phyloP scores from a whole-genome alignment of 2,113 vertebrate genomes.

The Triplophysa dalaica region DNA sequence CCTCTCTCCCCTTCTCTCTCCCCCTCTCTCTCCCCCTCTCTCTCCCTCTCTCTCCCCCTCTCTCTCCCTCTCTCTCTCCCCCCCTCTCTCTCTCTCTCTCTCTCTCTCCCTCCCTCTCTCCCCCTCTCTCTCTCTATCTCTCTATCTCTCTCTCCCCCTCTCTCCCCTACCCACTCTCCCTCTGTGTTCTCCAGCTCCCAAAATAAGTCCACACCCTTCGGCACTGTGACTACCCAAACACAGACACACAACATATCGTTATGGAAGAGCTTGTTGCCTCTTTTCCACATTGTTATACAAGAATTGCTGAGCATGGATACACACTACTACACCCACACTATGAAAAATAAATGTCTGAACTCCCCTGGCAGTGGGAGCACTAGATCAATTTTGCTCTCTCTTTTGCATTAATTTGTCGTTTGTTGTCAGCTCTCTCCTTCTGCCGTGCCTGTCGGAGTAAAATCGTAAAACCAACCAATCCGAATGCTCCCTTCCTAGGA shows the following conservation, averaged over 20 bases:
- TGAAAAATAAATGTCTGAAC: neutral
- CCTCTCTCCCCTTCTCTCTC: too few species aligned
- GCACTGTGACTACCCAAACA: conserved; percentile 23
- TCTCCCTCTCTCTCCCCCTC: too few species aligned
- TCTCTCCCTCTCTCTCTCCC: too few species aligned
- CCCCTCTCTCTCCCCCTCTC: too few species aligned
- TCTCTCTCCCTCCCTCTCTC: too few species aligned
- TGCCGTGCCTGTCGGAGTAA: neutral
- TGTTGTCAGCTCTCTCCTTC: neutral
- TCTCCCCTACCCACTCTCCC: neutral
- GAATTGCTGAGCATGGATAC: neutral
- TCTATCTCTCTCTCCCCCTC: too few species aligned
- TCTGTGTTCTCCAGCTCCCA: neutral
- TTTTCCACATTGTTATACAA: conserved; percentile 23
- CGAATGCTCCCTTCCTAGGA: neutral
- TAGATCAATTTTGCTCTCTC: neutral
- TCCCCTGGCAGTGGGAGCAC: neutral
- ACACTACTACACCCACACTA: neutral
- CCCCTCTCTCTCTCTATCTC: too few species aligned
- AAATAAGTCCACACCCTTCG: conserved; percentile 41
- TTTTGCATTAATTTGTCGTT: conserved; percentile 3
- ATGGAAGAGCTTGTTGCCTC: neutral
- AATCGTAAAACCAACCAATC: conserved; percentile 8
- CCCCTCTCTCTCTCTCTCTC: too few species aligned
- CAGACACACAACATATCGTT: neutral